Evolutionary conservation across 30 jellyfish, hydroid and myxozoan genomes (phyloP).

Genomic region (Mastigias papua): DNA sequence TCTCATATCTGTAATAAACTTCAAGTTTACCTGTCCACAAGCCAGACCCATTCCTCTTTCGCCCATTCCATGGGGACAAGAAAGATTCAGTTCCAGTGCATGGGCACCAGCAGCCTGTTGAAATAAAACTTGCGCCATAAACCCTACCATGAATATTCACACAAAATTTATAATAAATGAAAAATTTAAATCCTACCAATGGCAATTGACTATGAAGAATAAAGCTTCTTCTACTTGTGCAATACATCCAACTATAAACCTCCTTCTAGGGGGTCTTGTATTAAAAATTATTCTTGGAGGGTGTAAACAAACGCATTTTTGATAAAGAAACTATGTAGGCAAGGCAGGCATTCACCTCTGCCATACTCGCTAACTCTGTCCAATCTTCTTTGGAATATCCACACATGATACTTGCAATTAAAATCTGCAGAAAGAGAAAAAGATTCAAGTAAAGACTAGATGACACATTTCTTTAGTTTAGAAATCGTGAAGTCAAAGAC

Average conservation of each 20-base stretch:
- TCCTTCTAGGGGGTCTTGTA: too few species aligned
- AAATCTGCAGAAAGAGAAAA: slow-evolving; percentile 49
- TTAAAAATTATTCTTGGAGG: background rate
- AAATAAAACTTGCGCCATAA: background rate
- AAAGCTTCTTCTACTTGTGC: too few species aligned
- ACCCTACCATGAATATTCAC: background rate
- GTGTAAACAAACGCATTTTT: background rate
- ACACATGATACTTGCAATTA: slow-evolving; percentile 97
- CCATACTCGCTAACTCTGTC: slow-evolving; percentile 85
- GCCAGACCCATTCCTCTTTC: slow-evolving; percentile 99
- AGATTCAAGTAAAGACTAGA: background rate
- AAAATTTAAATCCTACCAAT: too few species aligned
- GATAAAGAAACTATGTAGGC: background rate
- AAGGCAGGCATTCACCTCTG: slow-evolving; percentile 54
- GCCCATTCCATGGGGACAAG: slow-evolving; percentile 99
- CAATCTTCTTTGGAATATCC: slow-evolving; percentile 94
- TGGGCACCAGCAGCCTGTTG: slow-evolving; percentile 91
- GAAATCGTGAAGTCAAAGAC: too few species aligned
- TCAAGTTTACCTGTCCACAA: slow-evolving; percentile 87
- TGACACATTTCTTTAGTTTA: too few species aligned
- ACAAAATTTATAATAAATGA: too few species aligned
- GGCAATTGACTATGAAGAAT: too few species aligned
- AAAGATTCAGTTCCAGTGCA: slow-evolving; percentile 91
- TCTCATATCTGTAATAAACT: background rate
- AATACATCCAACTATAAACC: too few species aligned